Conservation (phyloP, 2,888 invertebrate genomes). For the Eucera pruinosa region DNA sequence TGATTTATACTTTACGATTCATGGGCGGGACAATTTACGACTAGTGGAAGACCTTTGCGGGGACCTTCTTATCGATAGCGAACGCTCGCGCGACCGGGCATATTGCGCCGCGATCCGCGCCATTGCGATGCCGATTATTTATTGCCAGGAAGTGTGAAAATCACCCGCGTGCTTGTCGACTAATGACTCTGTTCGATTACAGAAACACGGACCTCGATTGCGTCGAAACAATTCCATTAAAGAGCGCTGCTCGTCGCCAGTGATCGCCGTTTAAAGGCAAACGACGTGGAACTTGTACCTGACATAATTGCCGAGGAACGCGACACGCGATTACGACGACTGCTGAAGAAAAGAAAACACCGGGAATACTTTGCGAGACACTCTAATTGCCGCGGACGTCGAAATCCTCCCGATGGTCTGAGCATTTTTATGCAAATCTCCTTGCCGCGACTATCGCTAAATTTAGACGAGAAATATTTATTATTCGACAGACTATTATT, state of each 20-base stretch:
- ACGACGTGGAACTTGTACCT: constrained; percentile 56
- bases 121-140: constrained; percentile 34
- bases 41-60: constrained; percentile 25
- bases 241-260: constrained; percentile 10
- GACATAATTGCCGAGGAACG: constrained; percentile 62
- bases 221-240: constrained; percentile 59
- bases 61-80: constrained; percentile 28
- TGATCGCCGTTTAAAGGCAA: constrained; percentile 62
- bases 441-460: too few relatives aligned
- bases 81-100: constrained; percentile 19
- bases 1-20: constrained; percentile 46
- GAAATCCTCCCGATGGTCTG: too few relatives aligned
- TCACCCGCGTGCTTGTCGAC: constrained; percentile 19
- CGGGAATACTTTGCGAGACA: constrained; percentile 5
- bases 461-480: too few relatives aligned
- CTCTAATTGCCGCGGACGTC: constrained; percentile 22
- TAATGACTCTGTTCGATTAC: constrained; percentile 58
- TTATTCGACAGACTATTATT: too few relatives aligned
- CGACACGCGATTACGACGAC: constrained; percentile 9
- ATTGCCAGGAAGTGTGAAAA: constrained; percentile 47
- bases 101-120: neutral
- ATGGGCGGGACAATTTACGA: constrained; percentile 37
- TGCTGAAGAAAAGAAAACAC: neutral
- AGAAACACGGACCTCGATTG: constrained; percentile 41
- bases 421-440: too few relatives aligned